Conservation (phyloP, 2,888 invertebrate species). For the Caenorhabditis uteleia region DNA sequence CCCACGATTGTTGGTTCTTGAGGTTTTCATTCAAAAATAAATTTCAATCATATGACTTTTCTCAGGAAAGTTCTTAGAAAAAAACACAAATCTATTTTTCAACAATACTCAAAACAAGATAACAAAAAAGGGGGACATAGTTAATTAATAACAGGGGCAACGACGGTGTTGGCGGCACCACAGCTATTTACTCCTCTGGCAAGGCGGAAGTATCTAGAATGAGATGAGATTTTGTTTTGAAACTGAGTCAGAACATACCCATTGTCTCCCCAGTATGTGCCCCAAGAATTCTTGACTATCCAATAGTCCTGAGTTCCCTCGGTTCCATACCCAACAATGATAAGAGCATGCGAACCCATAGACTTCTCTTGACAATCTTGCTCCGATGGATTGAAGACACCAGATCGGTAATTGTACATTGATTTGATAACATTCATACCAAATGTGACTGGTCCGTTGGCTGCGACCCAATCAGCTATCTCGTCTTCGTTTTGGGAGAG, state of each 20-base stretch:
- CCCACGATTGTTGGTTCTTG: neutral
- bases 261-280: constrained; percentile 47
- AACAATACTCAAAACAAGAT: neutral
- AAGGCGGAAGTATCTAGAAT: constrained; percentile 49
- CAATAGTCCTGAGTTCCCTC: constrained; percentile 48
- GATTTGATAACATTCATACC: constrained; percentile 60
- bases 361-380: constrained; percentile 46
- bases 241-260: constrained; percentile 27
- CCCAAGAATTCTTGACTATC: constrained; percentile 64
- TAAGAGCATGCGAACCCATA: constrained; percentile 59
- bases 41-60: neutral
- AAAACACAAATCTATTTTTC: constrained; percentile 1
- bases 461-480: constrained; percentile 60
- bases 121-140: neutral
- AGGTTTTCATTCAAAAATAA: neutral
- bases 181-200: constrained; percentile 59
- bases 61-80: neutral
- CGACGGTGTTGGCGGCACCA: constrained; percentile 47
- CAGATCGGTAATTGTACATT: constrained; percentile 58
- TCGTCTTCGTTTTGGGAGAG: constrained; percentile 46
- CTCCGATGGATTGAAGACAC: constrained; percentile 54
- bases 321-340: constrained; percentile 60
- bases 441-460: constrained; percentile 58
- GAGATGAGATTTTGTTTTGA: neutral
- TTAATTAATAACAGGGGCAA: constrained; percentile 42